These are phyloP conservation scores for Himalopsyche anomala DNA, from an alignment of 2,888 invertebrate genomes.

Conservation along the genomic window DNA sequence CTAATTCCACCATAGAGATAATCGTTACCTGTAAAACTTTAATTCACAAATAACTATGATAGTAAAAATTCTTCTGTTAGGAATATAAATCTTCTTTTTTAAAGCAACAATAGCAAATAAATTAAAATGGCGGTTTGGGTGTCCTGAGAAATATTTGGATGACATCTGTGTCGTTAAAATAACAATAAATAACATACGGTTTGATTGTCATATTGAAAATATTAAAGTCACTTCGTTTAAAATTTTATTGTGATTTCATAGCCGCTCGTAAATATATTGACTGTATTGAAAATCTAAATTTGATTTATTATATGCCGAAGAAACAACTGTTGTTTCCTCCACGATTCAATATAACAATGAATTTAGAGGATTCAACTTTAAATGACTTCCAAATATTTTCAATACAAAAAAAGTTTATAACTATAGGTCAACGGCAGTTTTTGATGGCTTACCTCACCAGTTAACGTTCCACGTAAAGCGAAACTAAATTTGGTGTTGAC, in stretches of 20 bases:
- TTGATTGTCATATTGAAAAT: constrained; percentile 23
- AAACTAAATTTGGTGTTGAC: no score
- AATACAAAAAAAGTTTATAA: no score
- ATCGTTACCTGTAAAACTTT: no score
- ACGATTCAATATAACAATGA: neutral
- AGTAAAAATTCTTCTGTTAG: neutral
- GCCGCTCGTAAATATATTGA: neutral
- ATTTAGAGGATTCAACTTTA: neutral
- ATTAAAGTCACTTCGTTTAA: constrained; percentile 5
- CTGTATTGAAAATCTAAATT: constrained; percentile 6
- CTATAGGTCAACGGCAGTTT: no score
- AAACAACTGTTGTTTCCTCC: neutral
- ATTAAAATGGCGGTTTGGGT: neutral
- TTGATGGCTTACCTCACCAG: no score
- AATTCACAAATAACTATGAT: no score
- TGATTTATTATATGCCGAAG: neutral
- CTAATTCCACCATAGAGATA: no score
- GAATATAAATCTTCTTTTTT: neutral
- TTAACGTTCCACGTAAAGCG: no score
- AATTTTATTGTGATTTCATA: constrained; percentile 8
- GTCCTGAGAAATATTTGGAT: constrained; percentile 18
- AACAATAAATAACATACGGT: neutral
- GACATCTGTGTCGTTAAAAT: constrained; percentile 13
- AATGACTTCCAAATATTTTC: neutral
- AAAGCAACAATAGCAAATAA: neutral